A percentile compares a stretch with the other conserved stretches of the same genome.
Conservation (phyloP, 2,113 vertebrate species). For the Mormyrus lacerda region DNA sequence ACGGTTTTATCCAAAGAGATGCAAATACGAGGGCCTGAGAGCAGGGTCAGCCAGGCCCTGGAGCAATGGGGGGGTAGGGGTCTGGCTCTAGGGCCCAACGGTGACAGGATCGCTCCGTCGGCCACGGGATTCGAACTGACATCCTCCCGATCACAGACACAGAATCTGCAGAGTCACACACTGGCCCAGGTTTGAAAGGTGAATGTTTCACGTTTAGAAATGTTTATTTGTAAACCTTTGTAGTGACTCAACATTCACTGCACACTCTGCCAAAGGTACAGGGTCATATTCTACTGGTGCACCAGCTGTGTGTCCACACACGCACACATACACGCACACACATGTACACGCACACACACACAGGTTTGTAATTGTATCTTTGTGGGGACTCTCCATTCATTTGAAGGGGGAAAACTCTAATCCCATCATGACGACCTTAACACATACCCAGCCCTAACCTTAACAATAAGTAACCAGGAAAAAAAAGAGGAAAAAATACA, state of each 20-base stretch:
- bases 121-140: background rate
- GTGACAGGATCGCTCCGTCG: background rate
- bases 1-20: background rate
- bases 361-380: no score
- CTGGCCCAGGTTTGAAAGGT: background rate
- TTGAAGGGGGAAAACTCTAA: no score
- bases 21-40: background rate
- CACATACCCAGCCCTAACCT: no score
- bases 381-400: no score
- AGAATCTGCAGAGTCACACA: background rate
- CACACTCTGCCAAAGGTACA: background rate
- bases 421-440: no score
- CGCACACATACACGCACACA: background rate
- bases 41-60: background rate
- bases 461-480: no score
- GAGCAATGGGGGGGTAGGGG: background rate
- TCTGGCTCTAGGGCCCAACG: background rate
- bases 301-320: background rate
- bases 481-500: no score
- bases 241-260: background rate
- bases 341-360: no score
- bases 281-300: background rate
- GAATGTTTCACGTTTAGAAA: background rate
- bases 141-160: background rate
- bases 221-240: background rate